Base-by-base conservation (phyloP, 92 coral and sea anemone genomes). In the Palythoa heliodiscus region DNA sequence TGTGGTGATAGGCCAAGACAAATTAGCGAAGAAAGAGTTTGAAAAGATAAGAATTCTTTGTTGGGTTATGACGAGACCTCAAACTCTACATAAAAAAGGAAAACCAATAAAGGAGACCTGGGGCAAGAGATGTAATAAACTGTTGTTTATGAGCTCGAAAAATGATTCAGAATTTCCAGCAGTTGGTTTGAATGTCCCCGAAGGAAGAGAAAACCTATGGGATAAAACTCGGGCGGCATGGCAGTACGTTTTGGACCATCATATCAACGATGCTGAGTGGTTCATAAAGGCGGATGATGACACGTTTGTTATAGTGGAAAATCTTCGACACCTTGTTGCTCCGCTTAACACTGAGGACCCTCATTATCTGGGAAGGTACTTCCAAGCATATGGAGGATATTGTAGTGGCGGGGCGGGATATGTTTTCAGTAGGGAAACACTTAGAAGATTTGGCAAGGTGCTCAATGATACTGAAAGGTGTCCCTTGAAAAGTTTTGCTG, bases 11-110 rank as follows among this genome's bases (percentile, higher is more conserved):
- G 83, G 88, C 35, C 80, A 81, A 66, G 88, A 88, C 70, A 72
- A 83, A 76, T 86, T 82, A 63, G 92, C 95, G 15, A 77, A 80
- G 37, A 52, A 64, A 43, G 84, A 66, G 58, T 80, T 20, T 64
- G 57, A 80, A 22, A 83, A 53, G 11, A 48, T 73, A 17, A 23
- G 78, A 60, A 76, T 85, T 48, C 73, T 85, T 11, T 85, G 88
- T 29, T 85, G 88, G 88, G 82, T 85, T 35, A 72, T 85, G 80
- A 85, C 88, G n/a, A 85, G 88, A 10, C 88, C 88, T 11, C 75
- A 55, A 39, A 85, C 78, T 3, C 39, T 85, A 6, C 57, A 71
- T 8, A 16, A 16, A 3, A 72, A 74, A 85, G 88, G 88, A 9
- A 85, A 74, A 48, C 80, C 88, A 12, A 60, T 85, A 57, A 85